Base-by-base conservation (phyloP, 2,797 vertebrate genomes). In the Lophius americanus region DNA sequence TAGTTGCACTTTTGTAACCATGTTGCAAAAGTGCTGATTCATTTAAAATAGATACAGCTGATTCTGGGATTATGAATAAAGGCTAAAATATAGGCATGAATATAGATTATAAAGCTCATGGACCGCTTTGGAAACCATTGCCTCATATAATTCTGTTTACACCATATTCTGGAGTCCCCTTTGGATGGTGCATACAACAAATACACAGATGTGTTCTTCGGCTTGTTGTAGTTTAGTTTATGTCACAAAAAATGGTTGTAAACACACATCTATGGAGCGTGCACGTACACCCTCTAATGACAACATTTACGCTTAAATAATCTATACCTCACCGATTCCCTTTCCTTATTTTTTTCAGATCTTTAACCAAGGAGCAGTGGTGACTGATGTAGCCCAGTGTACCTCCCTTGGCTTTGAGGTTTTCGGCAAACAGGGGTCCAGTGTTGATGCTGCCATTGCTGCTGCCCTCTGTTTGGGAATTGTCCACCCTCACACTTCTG, bases 401-500 rank as follows among this genome's bases (percentile, higher is more conserved):
- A 97, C 97, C 0, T 94, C 96, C 0, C 89, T 99, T 67, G 98
- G 97, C 62, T 95, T 96, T 1, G 91, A 94, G 0, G 91, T 98
- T 73, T 91, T 99, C 78, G 92, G 78, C 57, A 93, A 94, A 65
- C 93, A 92, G 69, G 98, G 98, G 11, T 99, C 98, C 84, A 99
- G 98, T 0, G 97, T 99, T 51, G 98, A 99, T 0, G 97, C 97
- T 0, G 97, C 98, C 61, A 94, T 99, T 3, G 81, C 93, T 11
- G 94, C 98, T 0, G 93, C 96, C 36, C 92, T 99, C 76, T 99
- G 98, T 59, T 87, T 95, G 0, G 98, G 98, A 42, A 92, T 99
- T 0, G 89, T 99, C 74, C 95, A 98, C 79, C 97, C 98, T 0
- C 98, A 99, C 90, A 94, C 94, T 0, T 98, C 98, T 1, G 98